These are phyloP conservation scores for Leptosomus discolor DNA, from an alignment of 2,113 vertebrate species.

Conservation along the genomic window DNA sequence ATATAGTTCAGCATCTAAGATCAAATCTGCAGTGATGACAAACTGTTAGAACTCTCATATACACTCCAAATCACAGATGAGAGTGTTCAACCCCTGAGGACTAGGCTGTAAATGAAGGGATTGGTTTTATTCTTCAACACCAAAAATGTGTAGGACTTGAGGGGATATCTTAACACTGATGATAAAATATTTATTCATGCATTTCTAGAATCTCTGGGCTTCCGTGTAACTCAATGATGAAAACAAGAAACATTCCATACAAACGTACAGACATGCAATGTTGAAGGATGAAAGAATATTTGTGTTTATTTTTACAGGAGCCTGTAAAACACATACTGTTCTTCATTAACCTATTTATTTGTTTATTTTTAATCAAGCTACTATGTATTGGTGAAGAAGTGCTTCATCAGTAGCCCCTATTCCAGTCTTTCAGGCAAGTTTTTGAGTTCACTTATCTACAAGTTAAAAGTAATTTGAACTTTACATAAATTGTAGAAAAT, in stretches of 20 bases:
- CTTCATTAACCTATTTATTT: neutral
- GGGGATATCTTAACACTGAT: neutral
- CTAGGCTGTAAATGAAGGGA: neutral
- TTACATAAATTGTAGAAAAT: neutral
- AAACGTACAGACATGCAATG: neutral
- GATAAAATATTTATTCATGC: neutral
- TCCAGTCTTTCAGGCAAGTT: neutral
- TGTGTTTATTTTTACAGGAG: neutral
- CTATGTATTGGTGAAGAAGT: neutral
- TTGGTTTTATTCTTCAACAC: neutral
- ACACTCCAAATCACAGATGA: neutral
- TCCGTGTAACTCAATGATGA: neutral
- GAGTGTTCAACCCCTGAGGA: neutral
- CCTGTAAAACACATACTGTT: neutral
- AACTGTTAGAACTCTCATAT: neutral
- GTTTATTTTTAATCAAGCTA: neutral
- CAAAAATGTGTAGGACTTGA: neutral
- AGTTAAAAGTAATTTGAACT: conserved; percentile 9
- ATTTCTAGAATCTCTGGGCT: neutral
- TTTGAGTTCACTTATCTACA: neutral
- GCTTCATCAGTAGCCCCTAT: neutral
- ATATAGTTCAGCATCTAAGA: neutral
- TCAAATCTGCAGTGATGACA: neutral
- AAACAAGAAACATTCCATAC: neutral
- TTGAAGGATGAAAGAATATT: neutral